phyloP scores from a whole-genome alignment of 2,113 vertebrate species.

The Perca schrenkii region DNA sequence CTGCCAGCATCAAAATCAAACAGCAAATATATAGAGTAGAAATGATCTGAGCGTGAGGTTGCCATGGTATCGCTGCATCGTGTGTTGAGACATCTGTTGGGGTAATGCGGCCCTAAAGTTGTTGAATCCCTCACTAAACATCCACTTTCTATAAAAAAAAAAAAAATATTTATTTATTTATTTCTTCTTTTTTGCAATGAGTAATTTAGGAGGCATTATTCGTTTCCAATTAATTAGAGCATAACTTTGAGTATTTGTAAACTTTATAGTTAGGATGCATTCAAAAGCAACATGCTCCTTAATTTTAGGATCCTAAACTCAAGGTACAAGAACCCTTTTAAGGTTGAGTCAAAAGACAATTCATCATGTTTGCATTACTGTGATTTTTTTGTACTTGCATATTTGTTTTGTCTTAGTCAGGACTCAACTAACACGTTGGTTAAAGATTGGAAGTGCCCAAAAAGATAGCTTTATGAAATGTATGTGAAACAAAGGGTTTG shows the following conservation, averaged over 20 bases:
- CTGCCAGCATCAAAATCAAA: conserved; percentile 11
- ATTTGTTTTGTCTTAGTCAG: not conserved
- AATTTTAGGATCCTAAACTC: not conserved
- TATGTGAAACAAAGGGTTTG: not conserved
- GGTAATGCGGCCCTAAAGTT: conserved; percentile 11
- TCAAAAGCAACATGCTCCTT: too few species aligned
- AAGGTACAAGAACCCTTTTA: not conserved
- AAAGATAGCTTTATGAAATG: not conserved
- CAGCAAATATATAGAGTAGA: conserved; percentile 1
- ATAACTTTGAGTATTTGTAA: not conserved
- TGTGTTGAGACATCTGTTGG: conserved; percentile 50
- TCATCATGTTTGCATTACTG: not conserved
- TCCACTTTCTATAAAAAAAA: not conserved
- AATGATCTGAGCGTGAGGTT: conserved; percentile 54
- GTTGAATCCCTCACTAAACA: not conserved
- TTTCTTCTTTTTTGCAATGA: not conserved
- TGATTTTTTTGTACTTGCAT: not conserved
- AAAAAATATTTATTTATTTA: conserved; percentile 5
- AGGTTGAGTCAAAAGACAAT: not conserved
- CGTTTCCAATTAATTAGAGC: not conserved
- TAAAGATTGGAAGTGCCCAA: not conserved
- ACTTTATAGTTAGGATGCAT: not conserved
- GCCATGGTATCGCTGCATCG: conserved; percentile 43
- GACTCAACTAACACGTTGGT: too few species aligned
- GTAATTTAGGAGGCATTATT: not conserved